Evolutionary conservation across 2,797 vertebrate genomes (phyloP), one percentile per base, ranked within the genome.

Genomic region (Podarcis lilfordi): DNA sequence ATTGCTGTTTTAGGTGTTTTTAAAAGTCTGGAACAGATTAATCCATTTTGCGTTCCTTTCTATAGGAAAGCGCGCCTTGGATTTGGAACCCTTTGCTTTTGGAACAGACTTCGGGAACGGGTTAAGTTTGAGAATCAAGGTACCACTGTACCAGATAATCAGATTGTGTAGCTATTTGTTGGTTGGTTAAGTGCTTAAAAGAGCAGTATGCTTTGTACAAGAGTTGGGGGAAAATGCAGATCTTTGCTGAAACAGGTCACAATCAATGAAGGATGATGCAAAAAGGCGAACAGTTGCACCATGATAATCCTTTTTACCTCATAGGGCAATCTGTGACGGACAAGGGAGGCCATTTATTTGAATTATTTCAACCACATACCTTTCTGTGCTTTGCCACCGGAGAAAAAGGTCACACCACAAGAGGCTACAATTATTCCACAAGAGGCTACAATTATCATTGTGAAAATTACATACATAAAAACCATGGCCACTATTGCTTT

Each of bases 401-500:
- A 91, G 89, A 88, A 87, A 87, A 88, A 27, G 69, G 79, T 76
- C 32, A 2, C 21, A 35, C 74, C 90, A 85, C 76, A 72, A 64
- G 40, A 74, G 55, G 79, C 66, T 92, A 15, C 72, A 80, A 59
- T 86, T 86, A 86, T 92, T 32, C 79, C 84, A 81, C 45, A 71
- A 88, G 86, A 88, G 90, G 81, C 81, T 84, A 59, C 80, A 37
- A 4, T 68, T 87, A 93, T 92, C 90, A 90, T 91, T 90, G 89
- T 94, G 82, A 78, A 95, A 75, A 1, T 80, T 80, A 23, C 82
- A 89, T 89, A 80, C 40, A 87, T 89, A 95, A 96, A 95, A 94
- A 94, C 94, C 93, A 92, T 64, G 94, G 93, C 90, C 86, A 93
- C 87, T 92, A 90, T 90, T 89, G 86, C 88, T 93, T 84, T 71